Evolutionary conservation across 2,888 invertebrate species (phyloP).

Genomic region (Amblyjoppa fuscipennis): DNA sequence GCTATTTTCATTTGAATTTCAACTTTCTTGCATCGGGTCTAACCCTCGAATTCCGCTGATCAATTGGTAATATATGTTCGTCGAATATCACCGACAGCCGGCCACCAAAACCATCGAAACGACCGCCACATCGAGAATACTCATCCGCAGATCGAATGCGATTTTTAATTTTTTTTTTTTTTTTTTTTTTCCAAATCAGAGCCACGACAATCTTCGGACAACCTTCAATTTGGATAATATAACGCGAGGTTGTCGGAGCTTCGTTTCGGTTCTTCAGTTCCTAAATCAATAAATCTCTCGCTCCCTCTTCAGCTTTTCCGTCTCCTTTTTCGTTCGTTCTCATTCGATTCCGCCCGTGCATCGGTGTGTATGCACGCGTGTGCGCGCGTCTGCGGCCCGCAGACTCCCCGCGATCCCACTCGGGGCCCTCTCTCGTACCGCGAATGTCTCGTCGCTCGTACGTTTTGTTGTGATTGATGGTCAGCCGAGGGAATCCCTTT

Average conservation of each 20-base stretch:
- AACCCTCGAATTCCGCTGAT: constrained; percentile 24
- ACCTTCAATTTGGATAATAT: constrained; percentile 69
- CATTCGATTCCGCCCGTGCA: constrained; percentile 14
- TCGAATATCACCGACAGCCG: not conserved
- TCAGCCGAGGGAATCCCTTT: constrained; percentile 61
- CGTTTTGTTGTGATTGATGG: constrained; percentile 68
- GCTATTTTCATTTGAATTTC: constrained; percentile 59
- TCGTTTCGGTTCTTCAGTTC: constrained; percentile 69
- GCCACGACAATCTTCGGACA: constrained; percentile 53
- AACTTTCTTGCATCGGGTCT: constrained; percentile 23
- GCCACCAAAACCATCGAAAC: constrained; percentile 31
- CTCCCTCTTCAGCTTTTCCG: constrained; percentile 46
- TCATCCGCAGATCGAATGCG: constrained; percentile 24
- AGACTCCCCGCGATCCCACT: constrained; percentile 31
- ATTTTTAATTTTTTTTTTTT: constrained; percentile 56
- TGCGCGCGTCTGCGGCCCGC: constrained; percentile 14
- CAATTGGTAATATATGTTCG: constrained; percentile 42
- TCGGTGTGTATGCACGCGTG: not conserved
- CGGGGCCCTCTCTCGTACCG: constrained; percentile 51
- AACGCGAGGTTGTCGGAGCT: constrained; percentile 66
- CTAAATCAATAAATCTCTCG: constrained; percentile 69
- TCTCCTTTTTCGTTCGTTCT: constrained; percentile 37
- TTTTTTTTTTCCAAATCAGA: constrained; percentile 55
- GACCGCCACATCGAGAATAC: constrained; percentile 42
- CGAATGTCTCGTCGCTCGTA: constrained; percentile 58